Evolutionary conservation across 2,113 vertebrate genomes (phyloP).

Genomic region (Callocephalon fimbriatum): DNA sequence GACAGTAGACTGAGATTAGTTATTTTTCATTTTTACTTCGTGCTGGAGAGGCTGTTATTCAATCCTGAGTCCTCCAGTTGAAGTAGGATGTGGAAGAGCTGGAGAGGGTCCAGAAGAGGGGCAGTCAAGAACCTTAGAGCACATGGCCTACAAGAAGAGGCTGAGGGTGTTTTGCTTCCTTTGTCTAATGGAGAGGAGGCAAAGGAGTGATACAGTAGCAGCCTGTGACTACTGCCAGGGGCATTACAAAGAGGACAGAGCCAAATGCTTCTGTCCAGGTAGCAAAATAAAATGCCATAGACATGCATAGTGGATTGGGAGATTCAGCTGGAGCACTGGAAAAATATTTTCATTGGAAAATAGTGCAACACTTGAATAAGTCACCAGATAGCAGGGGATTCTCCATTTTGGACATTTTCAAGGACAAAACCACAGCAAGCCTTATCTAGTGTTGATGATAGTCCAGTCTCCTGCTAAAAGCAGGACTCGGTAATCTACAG

Average conservation of each 20-base stretch:
- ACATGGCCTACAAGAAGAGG: background rate
- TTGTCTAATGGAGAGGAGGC: background rate
- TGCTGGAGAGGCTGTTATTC: background rate
- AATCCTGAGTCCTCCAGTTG: background rate
- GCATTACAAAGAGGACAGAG: background rate
- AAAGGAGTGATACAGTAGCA: background rate
- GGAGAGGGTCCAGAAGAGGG: background rate
- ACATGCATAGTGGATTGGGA: background rate
- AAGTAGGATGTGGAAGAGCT: background rate
- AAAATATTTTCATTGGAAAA: background rate
- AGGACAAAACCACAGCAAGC: background rate
- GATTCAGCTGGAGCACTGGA: background rate
- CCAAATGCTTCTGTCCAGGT: background rate
- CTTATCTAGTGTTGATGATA: background rate
- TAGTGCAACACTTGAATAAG: background rate
- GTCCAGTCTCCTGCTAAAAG: background rate
- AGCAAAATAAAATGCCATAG: background rate
- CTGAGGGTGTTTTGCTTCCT: background rate
- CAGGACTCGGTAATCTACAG: background rate
- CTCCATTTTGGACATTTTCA: background rate
- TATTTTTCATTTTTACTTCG: background rate
- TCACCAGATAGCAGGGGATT: background rate
- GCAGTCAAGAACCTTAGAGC: background rate
- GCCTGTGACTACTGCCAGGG: background rate
- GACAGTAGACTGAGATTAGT: background rate